phyloP scores from a whole-genome alignment of 2,797 vertebrate genomes.

The Syngnathus acus region DNA sequence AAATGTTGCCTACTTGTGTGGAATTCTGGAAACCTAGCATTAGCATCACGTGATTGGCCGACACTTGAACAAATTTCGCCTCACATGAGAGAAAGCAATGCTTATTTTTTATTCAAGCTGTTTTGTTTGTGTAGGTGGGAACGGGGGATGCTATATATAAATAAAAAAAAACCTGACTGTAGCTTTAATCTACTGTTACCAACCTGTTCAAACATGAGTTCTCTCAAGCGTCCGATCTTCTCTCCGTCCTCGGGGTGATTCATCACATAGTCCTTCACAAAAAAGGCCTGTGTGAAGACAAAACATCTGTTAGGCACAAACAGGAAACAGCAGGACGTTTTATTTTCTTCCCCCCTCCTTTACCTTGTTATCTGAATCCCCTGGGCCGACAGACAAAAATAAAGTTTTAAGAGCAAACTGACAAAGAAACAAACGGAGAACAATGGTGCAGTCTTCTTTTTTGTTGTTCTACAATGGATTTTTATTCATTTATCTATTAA shows the following conservation, averaged over 20 bases:
- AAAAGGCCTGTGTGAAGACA: constrained; percentile 81
- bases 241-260: constrained; percentile 96
- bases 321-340: constrained; percentile 21
- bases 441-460: background rate
- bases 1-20: background rate
- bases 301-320: constrained; percentile 38
- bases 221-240: constrained; percentile 91
- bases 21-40: background rate
- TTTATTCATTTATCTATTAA: no score
- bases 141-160: background rate
- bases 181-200: constrained; percentile 23
- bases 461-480: background rate
- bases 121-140: background rate
- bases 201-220: constrained; percentile 98
- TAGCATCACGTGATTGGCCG: background rate
- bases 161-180: background rate
- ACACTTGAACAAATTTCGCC: background rate
- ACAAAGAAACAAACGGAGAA: background rate
- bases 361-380: constrained; percentile 37
- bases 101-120: background rate
- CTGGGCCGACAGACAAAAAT: constrained; percentile 29
- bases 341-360: constrained; percentile 5
- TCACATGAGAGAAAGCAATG: background rate
- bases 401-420: background rate
- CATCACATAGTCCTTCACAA: constrained; percentile 91